phyloP scores from a whole-genome alignment of 2,888 invertebrate species.

The Crocallis elinguaria region DNA sequence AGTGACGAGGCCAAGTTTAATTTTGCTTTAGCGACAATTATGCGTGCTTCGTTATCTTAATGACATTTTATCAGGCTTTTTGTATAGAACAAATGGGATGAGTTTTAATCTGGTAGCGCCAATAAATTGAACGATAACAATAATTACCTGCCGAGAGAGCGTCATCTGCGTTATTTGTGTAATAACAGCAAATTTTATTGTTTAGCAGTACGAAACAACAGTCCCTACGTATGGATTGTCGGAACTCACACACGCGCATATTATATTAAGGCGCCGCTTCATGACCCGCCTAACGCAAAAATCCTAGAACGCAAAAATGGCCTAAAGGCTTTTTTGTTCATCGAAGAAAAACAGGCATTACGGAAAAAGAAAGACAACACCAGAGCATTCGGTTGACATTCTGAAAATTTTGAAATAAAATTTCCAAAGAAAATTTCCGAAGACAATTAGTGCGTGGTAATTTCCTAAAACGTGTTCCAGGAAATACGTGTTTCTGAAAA shows the following conservation, averaged over 20 bases:
- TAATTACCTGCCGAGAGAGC: conserved; percentile 43
- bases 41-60: conserved; percentile 41
- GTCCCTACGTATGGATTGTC: not conserved
- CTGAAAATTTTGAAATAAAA: too few species aligned
- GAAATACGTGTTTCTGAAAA: too few species aligned
- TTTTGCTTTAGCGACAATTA: conserved; percentile 41
- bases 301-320: too few species aligned
- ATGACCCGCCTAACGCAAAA: too few species aligned
- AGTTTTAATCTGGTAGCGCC: conserved; percentile 10
- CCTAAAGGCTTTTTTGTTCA: too few species aligned
- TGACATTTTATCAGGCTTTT: conserved; percentile 18
- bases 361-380: too few species aligned
- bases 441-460: too few species aligned
- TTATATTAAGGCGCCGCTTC: too few species aligned
- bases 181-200: conserved; percentile 56
- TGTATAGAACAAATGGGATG: conserved; percentile 7
- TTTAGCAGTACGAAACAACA: conserved; percentile 27
- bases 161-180: conserved; percentile 43
- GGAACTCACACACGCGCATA: not conserved
- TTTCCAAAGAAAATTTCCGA: too few species aligned
- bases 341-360: too few species aligned
- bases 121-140: conserved; percentile 38
- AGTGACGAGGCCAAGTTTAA: conserved; percentile 47
- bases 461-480: too few species aligned
- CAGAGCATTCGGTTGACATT: too few species aligned